Evolutionary conservation across 2,113 vertebrate genomes (phyloP).

Genomic region (Litocranius walleri): DNA sequence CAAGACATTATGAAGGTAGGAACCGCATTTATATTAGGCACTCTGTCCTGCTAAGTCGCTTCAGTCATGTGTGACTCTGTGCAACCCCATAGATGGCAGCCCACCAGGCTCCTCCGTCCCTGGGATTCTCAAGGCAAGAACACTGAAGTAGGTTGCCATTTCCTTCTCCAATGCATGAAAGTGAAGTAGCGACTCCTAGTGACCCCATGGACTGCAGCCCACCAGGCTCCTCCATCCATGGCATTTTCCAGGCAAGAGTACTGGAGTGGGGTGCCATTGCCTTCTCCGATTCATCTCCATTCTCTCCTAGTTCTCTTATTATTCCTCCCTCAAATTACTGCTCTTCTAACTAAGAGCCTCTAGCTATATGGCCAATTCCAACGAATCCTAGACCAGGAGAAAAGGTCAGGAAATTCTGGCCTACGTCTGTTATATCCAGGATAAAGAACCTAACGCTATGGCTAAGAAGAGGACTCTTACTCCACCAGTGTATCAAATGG

Average conservation of each 20-base stretch:
- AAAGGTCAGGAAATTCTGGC: neutral
- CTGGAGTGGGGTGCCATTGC: too few relatives aligned
- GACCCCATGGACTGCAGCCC: too few relatives aligned
- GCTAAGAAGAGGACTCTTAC: neutral
- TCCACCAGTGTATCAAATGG: neutral
- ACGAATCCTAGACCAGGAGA: neutral
- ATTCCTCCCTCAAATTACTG: neutral
- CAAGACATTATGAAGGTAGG: neutral
- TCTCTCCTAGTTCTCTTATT: neutral
- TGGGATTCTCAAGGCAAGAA: too few relatives aligned
- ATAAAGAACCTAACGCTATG: neutral
- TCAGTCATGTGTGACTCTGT: too few relatives aligned
- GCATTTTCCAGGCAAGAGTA: too few relatives aligned
- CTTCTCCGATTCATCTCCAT: too few relatives aligned
- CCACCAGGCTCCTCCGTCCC: too few relatives aligned
- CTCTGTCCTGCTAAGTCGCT: neutral
- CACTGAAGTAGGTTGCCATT: too few relatives aligned
- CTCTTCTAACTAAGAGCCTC: neutral
- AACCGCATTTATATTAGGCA: neutral
- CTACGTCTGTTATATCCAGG: neutral
- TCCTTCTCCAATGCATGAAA: too few relatives aligned
- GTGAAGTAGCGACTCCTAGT: too few relatives aligned
- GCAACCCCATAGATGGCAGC: too few relatives aligned
- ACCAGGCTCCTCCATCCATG: too few relatives aligned
- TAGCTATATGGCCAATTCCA: neutral